Evolutionary conservation across 2,888 invertebrate genomes (phyloP).

Genomic region (Craniophora ligustri): DNA sequence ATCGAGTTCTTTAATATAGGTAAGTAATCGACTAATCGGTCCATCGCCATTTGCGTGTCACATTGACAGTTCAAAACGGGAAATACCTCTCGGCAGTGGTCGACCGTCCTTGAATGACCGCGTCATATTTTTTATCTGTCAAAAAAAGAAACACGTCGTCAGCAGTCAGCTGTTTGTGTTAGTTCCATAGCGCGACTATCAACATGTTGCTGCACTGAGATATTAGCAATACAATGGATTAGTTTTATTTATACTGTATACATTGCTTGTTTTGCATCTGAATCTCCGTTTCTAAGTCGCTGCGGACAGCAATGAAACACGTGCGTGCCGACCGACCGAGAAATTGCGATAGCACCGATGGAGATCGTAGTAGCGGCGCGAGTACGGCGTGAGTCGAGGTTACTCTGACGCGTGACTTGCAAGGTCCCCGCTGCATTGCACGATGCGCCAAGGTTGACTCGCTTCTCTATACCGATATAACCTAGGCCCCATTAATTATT

Average conservation of each 20-base stretch:
- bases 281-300: not conserved
- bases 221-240: slow-evolving; percentile 48
- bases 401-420: slow-evolving; percentile 89
- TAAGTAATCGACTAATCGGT: slow-evolving; percentile 56
- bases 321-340: slow-evolving; percentile 42
- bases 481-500: slow-evolving; percentile 63
- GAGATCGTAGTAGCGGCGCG: slow-evolving; percentile 74
- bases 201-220: slow-evolving; percentile 71
- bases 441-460: slow-evolving; percentile 88
- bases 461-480: slow-evolving; percentile 76
- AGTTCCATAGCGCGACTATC: slow-evolving; percentile 82
- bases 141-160: slow-evolving; percentile 81
- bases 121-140: slow-evolving; percentile 84
- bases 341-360: slow-evolving; percentile 62
- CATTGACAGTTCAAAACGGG: slow-evolving; percentile 77
- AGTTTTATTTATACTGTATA: slow-evolving; percentile 34
- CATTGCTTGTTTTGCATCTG: slow-evolving; percentile 57
- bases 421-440: slow-evolving; percentile 88
- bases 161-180: slow-evolving; percentile 87
- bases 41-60: slow-evolving; percentile 64
- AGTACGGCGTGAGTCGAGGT: slow-evolving; percentile 87
- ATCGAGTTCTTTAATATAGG: too few relatives aligned
- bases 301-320: slow-evolving; percentile 68
- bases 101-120: slow-evolving; percentile 86
- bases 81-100: slow-evolving; percentile 78